A percentile compares a stretch with the other conserved stretches of the same genome.
phyloP scores from a whole-genome alignment of 2,113 vertebrate species.

The Thymallus thymallus region DNA sequence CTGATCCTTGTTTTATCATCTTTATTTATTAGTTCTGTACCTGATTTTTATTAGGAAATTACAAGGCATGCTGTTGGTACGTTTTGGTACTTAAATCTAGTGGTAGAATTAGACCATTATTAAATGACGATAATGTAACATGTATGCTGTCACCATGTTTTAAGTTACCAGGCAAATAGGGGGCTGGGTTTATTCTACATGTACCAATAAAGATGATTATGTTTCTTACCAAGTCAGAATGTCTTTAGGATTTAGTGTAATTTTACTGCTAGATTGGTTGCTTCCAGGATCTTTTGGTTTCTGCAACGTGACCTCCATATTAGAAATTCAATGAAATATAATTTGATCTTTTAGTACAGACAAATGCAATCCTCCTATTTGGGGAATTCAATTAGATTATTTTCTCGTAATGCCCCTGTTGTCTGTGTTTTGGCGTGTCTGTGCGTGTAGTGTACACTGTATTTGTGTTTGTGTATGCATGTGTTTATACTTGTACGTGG shows the following conservation, averaged over 20 bases:
- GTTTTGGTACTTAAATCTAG: too few species aligned
- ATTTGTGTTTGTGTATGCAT: not conserved
- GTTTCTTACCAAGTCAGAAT: constrained; percentile 15
- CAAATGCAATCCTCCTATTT: constrained; percentile 31
- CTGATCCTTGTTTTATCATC: too few species aligned
- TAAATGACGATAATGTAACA: too few species aligned
- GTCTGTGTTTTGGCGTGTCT: not conserved
- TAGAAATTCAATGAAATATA: constrained; percentile 18
- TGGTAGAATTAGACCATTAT: too few species aligned
- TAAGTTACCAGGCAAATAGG: too few species aligned
- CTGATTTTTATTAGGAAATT: not conserved
- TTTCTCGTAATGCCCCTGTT: constrained; percentile 7
- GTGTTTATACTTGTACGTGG: not conserved
- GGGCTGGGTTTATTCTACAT: too few species aligned
- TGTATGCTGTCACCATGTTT: too few species aligned
- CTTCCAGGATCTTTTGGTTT: not conserved
- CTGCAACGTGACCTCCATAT: constrained; percentile 20
- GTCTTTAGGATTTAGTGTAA: not conserved
- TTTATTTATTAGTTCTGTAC: too few species aligned
- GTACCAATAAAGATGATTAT: too few species aligned
- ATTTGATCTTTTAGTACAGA: constrained; percentile 22
- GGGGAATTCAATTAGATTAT: constrained; percentile 37
- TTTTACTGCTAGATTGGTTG: not conserved
- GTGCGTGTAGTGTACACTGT: not conserved
- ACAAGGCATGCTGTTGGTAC: not conserved